phyloP scores from a whole-genome alignment of 2,888 invertebrate species.

The Tineola bisselliella region DNA sequence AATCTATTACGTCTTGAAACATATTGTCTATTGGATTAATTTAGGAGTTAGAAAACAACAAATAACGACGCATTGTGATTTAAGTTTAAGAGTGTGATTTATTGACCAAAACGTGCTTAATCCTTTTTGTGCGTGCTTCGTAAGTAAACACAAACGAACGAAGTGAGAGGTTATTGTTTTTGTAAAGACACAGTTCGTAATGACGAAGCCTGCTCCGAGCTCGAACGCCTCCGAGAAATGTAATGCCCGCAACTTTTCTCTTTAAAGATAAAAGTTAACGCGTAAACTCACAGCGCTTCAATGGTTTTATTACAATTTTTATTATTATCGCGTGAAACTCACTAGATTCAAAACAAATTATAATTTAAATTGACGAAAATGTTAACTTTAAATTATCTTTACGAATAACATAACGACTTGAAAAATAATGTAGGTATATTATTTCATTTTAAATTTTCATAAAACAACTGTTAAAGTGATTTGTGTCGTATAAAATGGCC shows the following conservation, averaged over 20 bases:
- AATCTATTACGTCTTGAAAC: slow-evolving; percentile 32
- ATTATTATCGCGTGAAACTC: slow-evolving; percentile 26
- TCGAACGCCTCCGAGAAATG: slow-evolving; percentile 30
- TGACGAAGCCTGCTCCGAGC: neutral
- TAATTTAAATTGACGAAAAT: neutral
- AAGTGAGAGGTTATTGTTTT: neutral
- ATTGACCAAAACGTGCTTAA: neutral
- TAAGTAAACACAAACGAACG: neutral
- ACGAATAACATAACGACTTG: neutral
- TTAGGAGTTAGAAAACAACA: neutral
- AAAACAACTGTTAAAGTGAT: slow-evolving; percentile 45
- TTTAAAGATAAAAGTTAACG: slow-evolving; percentile 54
- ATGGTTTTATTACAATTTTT: slow-evolving; percentile 43
- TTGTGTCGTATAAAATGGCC: slow-evolving; percentile 48
- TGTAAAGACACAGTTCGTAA: neutral
- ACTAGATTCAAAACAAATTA: neutral
- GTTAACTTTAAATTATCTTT: neutral
- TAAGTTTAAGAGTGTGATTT: neutral
- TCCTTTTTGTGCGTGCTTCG: neutral
- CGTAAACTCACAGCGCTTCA: slow-evolving; percentile 40
- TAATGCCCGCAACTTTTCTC: slow-evolving; percentile 47
- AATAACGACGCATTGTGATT: neutral
- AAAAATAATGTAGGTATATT: neutral
- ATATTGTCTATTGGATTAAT: slow-evolving; percentile 24
- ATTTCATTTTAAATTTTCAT: slow-evolving; percentile 29